These are phyloP conservation scores for Cataglyphis livida DNA, from an alignment of 2,888 invertebrate species.

Conservation along the genomic window DNA sequence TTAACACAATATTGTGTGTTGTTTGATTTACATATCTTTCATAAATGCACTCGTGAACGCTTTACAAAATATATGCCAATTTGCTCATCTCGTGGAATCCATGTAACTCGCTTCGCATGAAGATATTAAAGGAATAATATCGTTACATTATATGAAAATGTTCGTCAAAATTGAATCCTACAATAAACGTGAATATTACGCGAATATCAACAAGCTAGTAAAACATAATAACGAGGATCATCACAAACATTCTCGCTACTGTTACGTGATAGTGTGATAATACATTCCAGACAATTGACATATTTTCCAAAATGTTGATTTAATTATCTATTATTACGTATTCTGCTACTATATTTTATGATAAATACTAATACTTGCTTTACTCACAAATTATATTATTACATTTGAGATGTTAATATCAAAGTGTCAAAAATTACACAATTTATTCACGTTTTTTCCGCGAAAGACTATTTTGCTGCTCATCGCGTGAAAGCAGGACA, in stretches of 20 bases:
- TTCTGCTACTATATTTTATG: not conserved
- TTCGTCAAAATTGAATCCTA: not conserved
- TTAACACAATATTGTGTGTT: not conserved
- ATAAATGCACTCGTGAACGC: not conserved
- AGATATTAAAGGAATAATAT: not conserved
- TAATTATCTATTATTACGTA: not conserved
- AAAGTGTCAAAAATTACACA: constrained; percentile 36
- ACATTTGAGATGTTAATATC: not conserved
- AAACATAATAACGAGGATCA: not conserved
- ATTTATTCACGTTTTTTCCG: not conserved
- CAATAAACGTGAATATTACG: not conserved
- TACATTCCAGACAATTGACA: not conserved
- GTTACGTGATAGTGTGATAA: not conserved
- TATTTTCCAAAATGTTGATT: not conserved
- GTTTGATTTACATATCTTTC: not conserved
- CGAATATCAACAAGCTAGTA: not conserved
- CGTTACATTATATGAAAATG: not conserved
- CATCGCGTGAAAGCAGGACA: not conserved
- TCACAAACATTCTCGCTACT: not conserved
- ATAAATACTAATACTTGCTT: not conserved
- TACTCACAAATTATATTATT: not conserved
- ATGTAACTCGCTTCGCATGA: not conserved
- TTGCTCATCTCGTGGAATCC: not conserved
- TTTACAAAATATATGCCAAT: not conserved
- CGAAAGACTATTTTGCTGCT: not conserved